Percentiles rank a stretch among this genome's conserved stretches.
These are phyloP conservation scores for Phasia obesa DNA, from an alignment of 2,888 invertebrate species.

Conservation along the genomic window DNA sequence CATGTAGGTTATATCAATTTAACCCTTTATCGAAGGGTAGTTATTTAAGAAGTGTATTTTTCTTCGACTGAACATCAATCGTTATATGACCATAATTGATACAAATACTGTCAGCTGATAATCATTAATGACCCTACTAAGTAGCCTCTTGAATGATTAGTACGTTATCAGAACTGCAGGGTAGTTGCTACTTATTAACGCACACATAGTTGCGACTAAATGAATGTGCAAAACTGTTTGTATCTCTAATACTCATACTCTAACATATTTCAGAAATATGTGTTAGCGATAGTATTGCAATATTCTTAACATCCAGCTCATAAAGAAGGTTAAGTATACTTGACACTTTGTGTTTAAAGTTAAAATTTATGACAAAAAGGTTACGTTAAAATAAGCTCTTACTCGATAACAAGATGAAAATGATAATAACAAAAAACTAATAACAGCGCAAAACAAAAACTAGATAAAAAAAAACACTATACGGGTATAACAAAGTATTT, in stretches of 20 bases:
- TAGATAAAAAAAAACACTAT: slow-evolving; percentile 4
- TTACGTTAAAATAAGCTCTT: slow-evolving; percentile 57
- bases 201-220: slow-evolving; percentile 28
- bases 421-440: slow-evolving; percentile 46
- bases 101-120: too few relatives aligned
- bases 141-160: background rate
- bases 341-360: slow-evolving; percentile 70
- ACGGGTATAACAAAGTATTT: slow-evolving; percentile 26
- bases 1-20: too few relatives aligned
- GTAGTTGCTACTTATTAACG: slow-evolving; percentile 3
- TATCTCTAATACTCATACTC: background rate
- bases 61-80: too few relatives aligned
- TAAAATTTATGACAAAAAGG: slow-evolving; percentile 67
- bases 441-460: slow-evolving; percentile 17
- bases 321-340: slow-evolving; percentile 72
- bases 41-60: too few relatives aligned
- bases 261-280: background rate
- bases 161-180: slow-evolving; percentile 16
- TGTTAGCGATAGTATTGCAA: background rate
- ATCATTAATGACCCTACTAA: background rate
- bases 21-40: too few relatives aligned
- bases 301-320: slow-evolving; percentile 60
- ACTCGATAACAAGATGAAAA: slow-evolving; percentile 61
- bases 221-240: slow-evolving; percentile 34
- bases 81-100: too few relatives aligned